Evolutionary conservation across 2,888 invertebrate genomes (phyloP), one percentile per base, ranked within the genome.

Genomic region (Bellardia bayeri): DNA sequence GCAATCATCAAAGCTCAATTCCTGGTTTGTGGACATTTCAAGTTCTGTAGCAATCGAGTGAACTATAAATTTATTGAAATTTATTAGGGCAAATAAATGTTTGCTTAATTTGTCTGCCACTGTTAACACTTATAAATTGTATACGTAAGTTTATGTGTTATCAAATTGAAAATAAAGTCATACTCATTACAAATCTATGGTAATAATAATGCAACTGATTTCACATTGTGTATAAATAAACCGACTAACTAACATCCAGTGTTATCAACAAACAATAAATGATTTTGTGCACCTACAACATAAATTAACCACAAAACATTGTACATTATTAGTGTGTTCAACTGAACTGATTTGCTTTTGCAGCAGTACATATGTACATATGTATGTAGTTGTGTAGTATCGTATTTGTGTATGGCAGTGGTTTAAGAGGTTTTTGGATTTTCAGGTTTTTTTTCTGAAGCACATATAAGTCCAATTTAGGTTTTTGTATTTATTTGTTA

Each of bases 251-350:
- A 40, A 81, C 13, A 68, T 4, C 9, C 23, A 61, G 37, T 30
- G 3, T 13, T 33, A 49, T 8, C 14, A 63, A 63, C 8, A n/a
- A 69, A 69, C 33, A 45, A 14, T 5, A 45, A 5, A n/a, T 9
- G 5, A 51, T 68, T 2, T 13, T 33, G 30, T 63, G 37, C 64
- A 78, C 49, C 14, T 42, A 56, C 56, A 78, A 61, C 51, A 54
- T 82, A 72, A 83, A 83, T 78, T 83, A 83, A 64, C 78, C 78
- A 42, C 78, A 71, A 71, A 74, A 63, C 61, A 30, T 69, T 76
- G 23, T 49, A 64, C n/a, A 51, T n/a, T 30, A 56, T 9, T 58
- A 74, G 45, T 58, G 54, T 66, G 16, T 58, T 16, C n/a, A 49
- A 72, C 33, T 72, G 33, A 56, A 74, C 64, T 74, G 81, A 82